These are phyloP conservation scores for Sitta europaea DNA, from an alignment of 2,113 vertebrate species.

Conservation along the genomic window DNA sequence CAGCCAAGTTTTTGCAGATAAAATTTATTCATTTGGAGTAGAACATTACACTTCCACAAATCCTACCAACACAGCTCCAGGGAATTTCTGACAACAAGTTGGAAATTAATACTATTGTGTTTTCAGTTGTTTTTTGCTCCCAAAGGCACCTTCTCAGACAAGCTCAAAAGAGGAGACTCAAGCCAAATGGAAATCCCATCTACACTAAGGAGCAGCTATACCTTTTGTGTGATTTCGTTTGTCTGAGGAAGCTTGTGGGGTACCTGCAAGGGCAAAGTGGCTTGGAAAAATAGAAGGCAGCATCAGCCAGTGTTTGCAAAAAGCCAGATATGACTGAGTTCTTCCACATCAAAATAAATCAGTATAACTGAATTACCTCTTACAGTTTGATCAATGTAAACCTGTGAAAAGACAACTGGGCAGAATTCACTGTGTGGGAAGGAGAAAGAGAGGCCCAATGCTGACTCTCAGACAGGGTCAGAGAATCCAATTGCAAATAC, in stretches of 20 bases:
- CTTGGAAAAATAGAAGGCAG: not conserved
- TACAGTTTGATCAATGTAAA: not conserved
- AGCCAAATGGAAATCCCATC: not conserved
- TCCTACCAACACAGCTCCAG: not conserved
- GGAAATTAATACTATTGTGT: not conserved
- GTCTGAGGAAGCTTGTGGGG: not conserved
- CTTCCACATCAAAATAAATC: not conserved
- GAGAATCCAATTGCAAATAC: not conserved
- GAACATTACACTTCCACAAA: not conserved
- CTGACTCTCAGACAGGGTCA: not conserved
- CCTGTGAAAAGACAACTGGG: not conserved
- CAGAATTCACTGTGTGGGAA: not conserved
- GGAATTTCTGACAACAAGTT: not conserved
- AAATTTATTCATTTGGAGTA: not conserved
- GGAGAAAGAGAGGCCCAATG: not conserved
- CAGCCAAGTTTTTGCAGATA: not conserved
- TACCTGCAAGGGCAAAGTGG: not conserved
- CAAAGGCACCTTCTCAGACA: not conserved
- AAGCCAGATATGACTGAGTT: not conserved
- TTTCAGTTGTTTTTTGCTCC: not conserved
- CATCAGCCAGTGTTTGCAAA: not conserved
- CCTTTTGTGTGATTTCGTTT: not conserved
- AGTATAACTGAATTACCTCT: not conserved
- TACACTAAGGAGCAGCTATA: not conserved
- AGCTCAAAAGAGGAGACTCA: not conserved